phyloP scores from a whole-genome alignment of 2,888 invertebrate species.

The Maniola hyperantus region DNA sequence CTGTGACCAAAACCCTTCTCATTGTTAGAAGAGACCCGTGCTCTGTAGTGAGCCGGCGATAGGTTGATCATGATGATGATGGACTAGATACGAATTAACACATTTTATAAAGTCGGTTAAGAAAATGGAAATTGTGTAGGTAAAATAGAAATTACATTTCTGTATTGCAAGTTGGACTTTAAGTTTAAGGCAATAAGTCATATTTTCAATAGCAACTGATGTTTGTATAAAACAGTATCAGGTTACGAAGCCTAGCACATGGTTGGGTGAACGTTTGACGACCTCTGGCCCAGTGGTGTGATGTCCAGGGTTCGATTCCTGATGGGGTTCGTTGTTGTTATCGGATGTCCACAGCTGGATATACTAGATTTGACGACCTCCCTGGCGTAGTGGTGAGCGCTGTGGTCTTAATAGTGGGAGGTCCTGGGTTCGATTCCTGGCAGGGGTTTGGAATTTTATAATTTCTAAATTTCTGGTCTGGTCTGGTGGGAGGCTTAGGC shows the following conservation, averaged over 20 bases:
- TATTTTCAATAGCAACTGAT: neutral
- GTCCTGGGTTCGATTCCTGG: too few relatives aligned
- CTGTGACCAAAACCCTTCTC: too few relatives aligned
- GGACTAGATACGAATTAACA: neutral
- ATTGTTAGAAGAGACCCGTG: too few relatives aligned
- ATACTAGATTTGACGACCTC: too few relatives aligned
- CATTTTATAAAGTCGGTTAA: neutral
- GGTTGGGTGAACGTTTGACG: slow-evolving; percentile 7
- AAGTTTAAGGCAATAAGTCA: neutral
- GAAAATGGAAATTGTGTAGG: slow-evolving; percentile 8
- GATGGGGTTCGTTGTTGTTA: neutral
- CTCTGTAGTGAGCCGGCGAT: too few relatives aligned
- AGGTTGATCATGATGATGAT: too few relatives aligned
- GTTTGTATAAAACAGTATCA: slow-evolving; percentile 26
- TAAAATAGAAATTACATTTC: slow-evolving; percentile 8
- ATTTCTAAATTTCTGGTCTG: too few relatives aligned
- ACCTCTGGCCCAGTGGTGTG: neutral
- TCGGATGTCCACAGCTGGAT: too few relatives aligned
- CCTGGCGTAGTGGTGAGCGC: too few relatives aligned
- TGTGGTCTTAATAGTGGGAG: too few relatives aligned
- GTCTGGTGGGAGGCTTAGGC: too few relatives aligned
- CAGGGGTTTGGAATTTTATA: too few relatives aligned
- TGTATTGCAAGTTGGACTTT: neutral
- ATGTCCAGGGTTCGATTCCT: neutral
- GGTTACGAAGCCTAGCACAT: slow-evolving; percentile 23